These are phyloP conservation scores for Ciona savignyi DNA, from an alignment of 23 tunicate species.

Conservation along the genomic window DNA sequence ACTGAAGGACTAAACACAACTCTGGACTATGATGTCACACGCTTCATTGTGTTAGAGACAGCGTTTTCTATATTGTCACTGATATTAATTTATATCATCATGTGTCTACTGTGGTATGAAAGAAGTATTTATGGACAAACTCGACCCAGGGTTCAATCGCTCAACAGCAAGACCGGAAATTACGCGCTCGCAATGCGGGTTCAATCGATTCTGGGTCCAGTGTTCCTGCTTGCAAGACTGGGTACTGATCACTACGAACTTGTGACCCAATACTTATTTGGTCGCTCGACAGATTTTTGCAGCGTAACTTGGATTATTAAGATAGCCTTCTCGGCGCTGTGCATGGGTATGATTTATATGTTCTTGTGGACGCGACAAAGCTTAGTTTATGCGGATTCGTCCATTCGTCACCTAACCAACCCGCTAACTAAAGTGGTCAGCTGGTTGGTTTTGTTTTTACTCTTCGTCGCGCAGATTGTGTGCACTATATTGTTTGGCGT, in stretches of 20 bases:
- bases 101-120: slow-evolving; percentile 20
- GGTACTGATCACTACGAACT: slow-evolving; percentile 40
- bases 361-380: slow-evolving; percentile 68
- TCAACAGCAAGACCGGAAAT: background rate
- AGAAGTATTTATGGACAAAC: background rate
- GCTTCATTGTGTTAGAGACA: slow-evolving; percentile 38
- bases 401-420: slow-evolving; percentile 51
- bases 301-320: slow-evolving; percentile 28
- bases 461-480: slow-evolving; percentile 20
- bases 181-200: slow-evolving; percentile 23
- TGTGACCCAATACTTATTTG: slow-evolving; percentile 21
- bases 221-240: slow-evolving; percentile 16
- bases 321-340: slow-evolving; percentile 22
- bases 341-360: slow-evolving; percentile 24
- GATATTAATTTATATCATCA: slow-evolving; percentile 1
- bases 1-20: background rate
- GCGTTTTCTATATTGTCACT: slow-evolving; percentile 19
- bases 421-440: slow-evolving; percentile 10
- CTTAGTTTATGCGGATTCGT: slow-evolving; percentile 46
- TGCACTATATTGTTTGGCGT: slow-evolving; percentile 29
- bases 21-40: slow-evolving; percentile 2
- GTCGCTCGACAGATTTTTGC: slow-evolving; percentile 23
- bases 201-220: slow-evolving; percentile 7
- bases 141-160: background rate
- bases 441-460: slow-evolving; percentile 17